Percentiles rank a stretch among this genome's conserved stretches.
phyloP scores from a whole-genome alignment of 2,113 vertebrate genomes.

The Caretta caretta region DNA sequence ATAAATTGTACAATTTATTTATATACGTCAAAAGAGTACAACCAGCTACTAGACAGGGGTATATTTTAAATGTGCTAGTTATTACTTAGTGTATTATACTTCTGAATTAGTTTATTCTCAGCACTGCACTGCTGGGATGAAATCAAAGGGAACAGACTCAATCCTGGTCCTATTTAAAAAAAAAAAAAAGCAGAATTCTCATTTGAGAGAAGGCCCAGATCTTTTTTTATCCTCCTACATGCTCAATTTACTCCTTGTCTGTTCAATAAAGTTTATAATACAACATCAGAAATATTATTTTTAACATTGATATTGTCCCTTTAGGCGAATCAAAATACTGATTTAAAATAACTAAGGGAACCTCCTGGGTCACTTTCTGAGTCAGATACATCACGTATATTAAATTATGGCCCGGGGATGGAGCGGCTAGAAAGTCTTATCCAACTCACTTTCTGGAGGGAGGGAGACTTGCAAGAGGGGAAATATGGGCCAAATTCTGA shows the following conservation, averaged over 20 bases:
- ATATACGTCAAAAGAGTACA: background rate
- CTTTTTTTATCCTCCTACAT: background rate
- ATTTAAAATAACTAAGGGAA: background rate
- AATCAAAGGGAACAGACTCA: background rate
- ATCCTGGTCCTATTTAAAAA: background rate
- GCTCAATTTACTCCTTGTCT: background rate
- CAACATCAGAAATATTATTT: background rate
- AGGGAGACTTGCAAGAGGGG: background rate
- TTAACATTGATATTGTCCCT: background rate
- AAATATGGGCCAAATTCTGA: background rate
- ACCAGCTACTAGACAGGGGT: background rate
- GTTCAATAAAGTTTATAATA: background rate
- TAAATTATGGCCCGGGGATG: background rate
- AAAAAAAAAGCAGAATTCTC: background rate
- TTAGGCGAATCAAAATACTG: background rate
- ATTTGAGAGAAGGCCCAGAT: background rate
- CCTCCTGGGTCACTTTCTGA: background rate
- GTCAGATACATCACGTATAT: background rate
- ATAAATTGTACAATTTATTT: too few relatives aligned
- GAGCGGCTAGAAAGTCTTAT: background rate
- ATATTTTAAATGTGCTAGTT: background rate
- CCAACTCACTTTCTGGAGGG: background rate
- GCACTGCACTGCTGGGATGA: background rate
- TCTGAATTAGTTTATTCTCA: slow-evolving; percentile 1
- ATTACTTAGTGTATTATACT: background rate